Evolutionary conservation across 2,888 invertebrate genomes (phyloP).

Genomic region (Hypolimnas misippus): DNA sequence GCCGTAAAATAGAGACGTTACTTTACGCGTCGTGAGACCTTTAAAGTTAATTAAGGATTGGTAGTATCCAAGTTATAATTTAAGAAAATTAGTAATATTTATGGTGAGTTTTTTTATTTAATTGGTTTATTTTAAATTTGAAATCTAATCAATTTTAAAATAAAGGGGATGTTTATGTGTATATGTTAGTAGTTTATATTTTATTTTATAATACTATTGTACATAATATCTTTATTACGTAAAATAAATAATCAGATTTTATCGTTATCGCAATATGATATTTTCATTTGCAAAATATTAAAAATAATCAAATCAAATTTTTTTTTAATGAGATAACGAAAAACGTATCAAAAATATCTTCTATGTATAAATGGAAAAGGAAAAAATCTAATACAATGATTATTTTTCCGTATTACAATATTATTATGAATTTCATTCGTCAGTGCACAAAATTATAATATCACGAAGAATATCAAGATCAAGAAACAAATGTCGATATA

Average conservation of each 20-base stretch:
- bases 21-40: slow-evolving; percentile 16
- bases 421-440: too few relatives aligned
- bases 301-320: neutral
- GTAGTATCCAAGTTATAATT: neutral
- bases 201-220: neutral
- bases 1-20: slow-evolving; percentile 8
- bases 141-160: neutral
- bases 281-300: neutral
- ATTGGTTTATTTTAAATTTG: neutral
- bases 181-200: neutral
- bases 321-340: too few relatives aligned
- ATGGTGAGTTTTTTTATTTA: slow-evolving; percentile 23
- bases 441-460: too few relatives aligned
- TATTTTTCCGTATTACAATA: too few relatives aligned
- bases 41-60: neutral
- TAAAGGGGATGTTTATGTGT: neutral
- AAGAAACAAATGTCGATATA: too few relatives aligned
- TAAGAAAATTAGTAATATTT: slow-evolving; percentile 1
- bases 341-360: too few relatives aligned
- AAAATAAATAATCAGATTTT: neutral
- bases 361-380: too few relatives aligned
- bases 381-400: too few relatives aligned
- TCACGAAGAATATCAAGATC: too few relatives aligned
- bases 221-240: neutral
- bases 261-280: neutral